A percentile compares a stretch with the other conserved stretches of the same genome.
Conservation (phyloP, 1,140 invertebrate species). For the Arctopsyche grandis region DNA sequence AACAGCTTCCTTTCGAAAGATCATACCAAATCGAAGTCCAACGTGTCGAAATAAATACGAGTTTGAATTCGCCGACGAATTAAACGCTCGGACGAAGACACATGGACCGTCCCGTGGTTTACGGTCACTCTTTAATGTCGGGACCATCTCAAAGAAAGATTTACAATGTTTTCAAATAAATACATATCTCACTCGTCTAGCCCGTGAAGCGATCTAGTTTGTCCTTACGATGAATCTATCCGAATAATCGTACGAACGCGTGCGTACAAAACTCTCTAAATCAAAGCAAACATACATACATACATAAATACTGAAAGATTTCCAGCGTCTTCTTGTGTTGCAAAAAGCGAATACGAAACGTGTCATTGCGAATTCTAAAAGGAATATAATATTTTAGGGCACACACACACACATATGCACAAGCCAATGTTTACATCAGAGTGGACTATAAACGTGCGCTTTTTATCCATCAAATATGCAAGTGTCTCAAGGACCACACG, state of each 20-base stretch:
- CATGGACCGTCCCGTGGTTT: background rate
- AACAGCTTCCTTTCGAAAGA: background rate
- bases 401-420: background rate
- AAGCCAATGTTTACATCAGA: too few relatives aligned
- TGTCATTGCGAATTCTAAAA: background rate
- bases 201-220: background rate
- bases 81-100: constrained; percentile 15
- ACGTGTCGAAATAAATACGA: constrained; percentile 1
- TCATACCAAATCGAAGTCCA: too few relatives aligned
- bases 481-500: background rate
- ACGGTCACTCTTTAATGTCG: background rate
- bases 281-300: too few relatives aligned
- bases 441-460: background rate
- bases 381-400: background rate
- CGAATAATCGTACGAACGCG: too few relatives aligned
- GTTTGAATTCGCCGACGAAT: constrained; percentile 7
- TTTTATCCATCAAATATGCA: constrained; percentile 7
- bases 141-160: constrained; percentile 2
- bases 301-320: background rate
- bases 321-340: background rate
- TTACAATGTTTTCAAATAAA: background rate
- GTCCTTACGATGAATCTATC: background rate
- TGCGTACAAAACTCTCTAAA: too few relatives aligned
- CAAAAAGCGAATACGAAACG: background rate
- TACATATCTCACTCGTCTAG: background rate